A percentile compares a stretch with the other conserved stretches of the same genome.
phyloP scores from a whole-genome alignment of 2,888 invertebrate genomes.

The Nomada goodeniana region DNA sequence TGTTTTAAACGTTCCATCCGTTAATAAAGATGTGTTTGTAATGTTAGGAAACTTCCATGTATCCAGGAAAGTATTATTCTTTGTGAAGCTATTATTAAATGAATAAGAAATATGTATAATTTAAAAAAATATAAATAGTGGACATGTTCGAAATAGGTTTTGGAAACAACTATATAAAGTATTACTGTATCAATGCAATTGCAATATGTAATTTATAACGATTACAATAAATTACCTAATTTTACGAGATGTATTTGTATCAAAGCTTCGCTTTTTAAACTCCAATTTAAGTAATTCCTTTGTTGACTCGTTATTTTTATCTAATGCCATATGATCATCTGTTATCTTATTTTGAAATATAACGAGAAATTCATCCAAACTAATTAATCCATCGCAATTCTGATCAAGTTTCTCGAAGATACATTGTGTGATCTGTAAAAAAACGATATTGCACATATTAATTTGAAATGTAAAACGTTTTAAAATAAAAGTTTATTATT shows the following conservation, averaged over 20 bases:
- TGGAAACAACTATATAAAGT: too few relatives aligned
- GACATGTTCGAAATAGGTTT: background rate
- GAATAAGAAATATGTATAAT: slow-evolving; percentile 33
- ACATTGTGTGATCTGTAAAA: slow-evolving; percentile 85
- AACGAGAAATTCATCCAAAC: slow-evolving; percentile 88
- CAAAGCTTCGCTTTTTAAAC: slow-evolving; percentile 65
- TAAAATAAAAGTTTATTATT: background rate
- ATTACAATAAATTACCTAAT: slow-evolving; percentile 62
- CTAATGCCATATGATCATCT: slow-evolving; percentile 70
- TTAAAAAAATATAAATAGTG: background rate
- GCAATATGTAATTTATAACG: background rate
- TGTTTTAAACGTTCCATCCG: slow-evolving; percentile 88
- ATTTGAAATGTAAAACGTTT: background rate
- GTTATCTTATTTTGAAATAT: slow-evolving; percentile 86
- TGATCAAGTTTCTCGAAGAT: slow-evolving; percentile 88
- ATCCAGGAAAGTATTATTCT: slow-evolving; percentile 86
- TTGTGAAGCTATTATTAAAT: slow-evolving; percentile 42
- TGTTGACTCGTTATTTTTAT: slow-evolving; percentile 71
- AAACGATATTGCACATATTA: slow-evolving; percentile 11
- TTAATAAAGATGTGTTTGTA: slow-evolving; percentile 87
- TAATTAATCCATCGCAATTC: slow-evolving; percentile 88
- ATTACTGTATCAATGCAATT: too few relatives aligned
- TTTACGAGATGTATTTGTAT: slow-evolving; percentile 72
- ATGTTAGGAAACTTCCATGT: slow-evolving; percentile 91
- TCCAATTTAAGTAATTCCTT: slow-evolving; percentile 72